Base-by-base conservation (phyloP, 2,888 invertebrate species). In the Scaptomyza flava region DNA sequence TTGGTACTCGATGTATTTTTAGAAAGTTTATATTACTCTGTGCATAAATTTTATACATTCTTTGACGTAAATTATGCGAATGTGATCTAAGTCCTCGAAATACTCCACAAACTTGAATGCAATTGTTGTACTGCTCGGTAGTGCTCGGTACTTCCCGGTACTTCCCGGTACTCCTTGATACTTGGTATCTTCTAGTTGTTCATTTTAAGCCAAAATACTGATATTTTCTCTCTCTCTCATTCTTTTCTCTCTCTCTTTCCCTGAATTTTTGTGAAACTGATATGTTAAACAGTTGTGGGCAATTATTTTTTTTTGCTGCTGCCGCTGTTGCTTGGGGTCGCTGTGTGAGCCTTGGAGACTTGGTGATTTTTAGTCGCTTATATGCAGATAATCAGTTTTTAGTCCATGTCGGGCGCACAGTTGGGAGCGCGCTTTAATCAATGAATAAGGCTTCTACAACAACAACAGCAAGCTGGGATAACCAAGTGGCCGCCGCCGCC, bases 241-340 rank as follows among this genome's bases (percentile, higher is more conserved):
- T 17, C 17, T 17, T 17, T 17, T 67, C 41, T 23, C 11, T 46
- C 43, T 45, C 52, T 36, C 31, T 46, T 50, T 52, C 36, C 50
- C 45, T 60, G 50, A 58, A 58, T 56, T 58, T 58, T 56, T 20
- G 36, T 51, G 27, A 36, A 23, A 54, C 73, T 87, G 84, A 84
- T 84, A 84, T 84, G 84, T 89, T 89, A 84, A 84, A 87, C 89
- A 84, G 89, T 84, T 84, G 89, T 87, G 89, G 84, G 89, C 87
- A 84, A 89, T 89, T 89, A 89, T 84, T 87, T 87, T 27, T 27
- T 27, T 79, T 68, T 77, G 58, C 60, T 69, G 58, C 48, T 48
- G 53, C 41, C 52, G 51, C 53, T 56, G 57, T 43, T 47, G 53
- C 41, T 63, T 54, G 43, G 42, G 43, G 27, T 45, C 36, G 34